These are phyloP conservation scores for Cyprinodon brontotheroides DNA, from an alignment of 2,113 vertebrate genomes.

Conservation along the genomic window DNA sequence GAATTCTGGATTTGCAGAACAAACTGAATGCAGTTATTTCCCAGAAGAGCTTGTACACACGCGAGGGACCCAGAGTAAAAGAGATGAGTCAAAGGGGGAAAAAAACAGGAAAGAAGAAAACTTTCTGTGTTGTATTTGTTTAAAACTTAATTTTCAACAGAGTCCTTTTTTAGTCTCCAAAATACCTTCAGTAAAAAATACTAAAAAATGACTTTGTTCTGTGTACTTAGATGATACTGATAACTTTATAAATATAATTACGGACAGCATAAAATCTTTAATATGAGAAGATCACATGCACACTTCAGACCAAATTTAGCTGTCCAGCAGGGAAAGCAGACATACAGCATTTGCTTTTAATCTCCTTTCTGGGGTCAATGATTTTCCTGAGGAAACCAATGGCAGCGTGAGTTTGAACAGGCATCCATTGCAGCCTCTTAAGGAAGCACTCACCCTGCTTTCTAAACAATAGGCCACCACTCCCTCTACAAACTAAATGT, in stretches of 20 bases:
- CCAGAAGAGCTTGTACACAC: conserved; percentile 56
- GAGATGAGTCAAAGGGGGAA: conserved; percentile 23
- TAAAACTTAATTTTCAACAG: conserved; percentile 5
- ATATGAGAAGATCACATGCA: background rate
- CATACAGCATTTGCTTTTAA: background rate
- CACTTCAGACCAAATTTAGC: background rate
- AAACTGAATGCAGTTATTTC: conserved; percentile 53
- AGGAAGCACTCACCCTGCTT: too few relatives aligned
- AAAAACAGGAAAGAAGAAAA: background rate
- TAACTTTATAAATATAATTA: background rate
- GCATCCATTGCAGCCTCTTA: too few relatives aligned
- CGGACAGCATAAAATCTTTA: background rate
- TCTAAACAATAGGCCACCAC: too few relatives aligned
- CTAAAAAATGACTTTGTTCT: background rate
- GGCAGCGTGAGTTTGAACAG: too few relatives aligned
- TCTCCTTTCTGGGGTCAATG: too few relatives aligned
- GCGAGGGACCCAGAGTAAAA: conserved; percentile 24
- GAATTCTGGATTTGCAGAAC: conserved; percentile 49
- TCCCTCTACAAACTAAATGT: too few relatives aligned
- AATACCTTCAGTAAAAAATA: background rate
- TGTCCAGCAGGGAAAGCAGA: background rate
- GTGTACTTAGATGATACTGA: background rate
- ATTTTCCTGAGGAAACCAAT: too few relatives aligned
- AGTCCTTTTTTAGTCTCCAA: background rate
- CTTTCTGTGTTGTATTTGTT: background rate